phyloP scores from a whole-genome alignment of 1,140 invertebrate genomes.

The Macrocentrus cingulum region DNA sequence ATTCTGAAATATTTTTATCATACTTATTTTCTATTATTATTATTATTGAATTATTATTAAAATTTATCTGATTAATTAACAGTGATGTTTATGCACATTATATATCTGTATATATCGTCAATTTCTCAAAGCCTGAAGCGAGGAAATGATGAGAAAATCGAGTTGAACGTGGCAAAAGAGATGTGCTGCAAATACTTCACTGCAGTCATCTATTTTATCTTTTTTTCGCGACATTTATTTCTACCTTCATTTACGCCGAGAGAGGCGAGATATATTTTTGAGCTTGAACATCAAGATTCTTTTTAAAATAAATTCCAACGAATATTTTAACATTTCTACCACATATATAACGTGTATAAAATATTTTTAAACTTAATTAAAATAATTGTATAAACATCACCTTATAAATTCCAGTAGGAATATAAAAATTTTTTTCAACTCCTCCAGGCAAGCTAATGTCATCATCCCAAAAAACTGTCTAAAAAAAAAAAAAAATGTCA shows the following conservation, averaged over 20 bases:
- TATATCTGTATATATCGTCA: neutral
- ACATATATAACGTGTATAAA: neutral
- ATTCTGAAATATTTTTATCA: slow-evolving; percentile 38
- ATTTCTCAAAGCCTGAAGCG: neutral
- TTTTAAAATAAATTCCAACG: neutral
- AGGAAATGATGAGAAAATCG: neutral
- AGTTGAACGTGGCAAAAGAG: neutral
- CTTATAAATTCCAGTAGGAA: slow-evolving; percentile 85
- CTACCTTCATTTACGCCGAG: neutral
- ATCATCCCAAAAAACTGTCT: slow-evolving; percentile 75
- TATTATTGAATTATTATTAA: no score
- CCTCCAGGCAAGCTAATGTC: slow-evolving; percentile 72
- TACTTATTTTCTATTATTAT: neutral
- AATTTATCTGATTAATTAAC: no score
- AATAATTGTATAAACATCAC: slow-evolving; percentile 54
- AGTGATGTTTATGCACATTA: no score
- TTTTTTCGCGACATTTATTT: neutral
- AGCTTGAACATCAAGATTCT: no score
- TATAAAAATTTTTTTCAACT: slow-evolving; percentile 76
- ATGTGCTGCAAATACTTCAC: neutral
- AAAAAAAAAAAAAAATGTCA: slow-evolving; percentile 50
- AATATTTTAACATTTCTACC: neutral
- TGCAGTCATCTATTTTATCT: neutral
- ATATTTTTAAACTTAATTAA: slow-evolving; percentile 4
- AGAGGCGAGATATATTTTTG: neutral